A percentile compares a stretch with the other conserved stretches of the same genome.
These are phyloP conservation scores for Magallana nippona DNA, from an alignment of 2,888 invertebrate species.

Conservation along the genomic window DNA sequence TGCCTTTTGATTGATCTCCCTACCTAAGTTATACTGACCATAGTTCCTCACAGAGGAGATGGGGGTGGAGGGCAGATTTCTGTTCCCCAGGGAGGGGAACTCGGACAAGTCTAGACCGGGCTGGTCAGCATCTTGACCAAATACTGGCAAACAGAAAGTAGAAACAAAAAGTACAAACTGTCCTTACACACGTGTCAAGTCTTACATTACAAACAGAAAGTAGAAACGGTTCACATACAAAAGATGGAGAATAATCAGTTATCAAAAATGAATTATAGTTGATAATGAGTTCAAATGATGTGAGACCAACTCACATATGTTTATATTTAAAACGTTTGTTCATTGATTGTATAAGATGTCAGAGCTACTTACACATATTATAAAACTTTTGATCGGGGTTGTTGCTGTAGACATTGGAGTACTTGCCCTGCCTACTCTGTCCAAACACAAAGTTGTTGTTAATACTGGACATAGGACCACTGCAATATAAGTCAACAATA, in stretches of 20 bases:
- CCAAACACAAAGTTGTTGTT: constrained; percentile 52
- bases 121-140: constrained; percentile 64
- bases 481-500: constrained; percentile 42
- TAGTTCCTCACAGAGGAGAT: constrained; percentile 75
- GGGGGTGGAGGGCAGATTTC: constrained; percentile 72
- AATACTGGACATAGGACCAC: constrained; percentile 50
- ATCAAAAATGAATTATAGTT: too few species aligned
- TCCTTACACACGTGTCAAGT: neutral
- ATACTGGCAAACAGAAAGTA: constrained; percentile 50
- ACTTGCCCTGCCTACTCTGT: constrained; percentile 52
- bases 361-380: constrained; percentile 76
- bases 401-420: constrained; percentile 49
- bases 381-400: constrained; percentile 71
- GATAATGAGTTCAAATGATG: too few species aligned
- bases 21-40: constrained; percentile 65
- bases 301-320: too few species aligned
- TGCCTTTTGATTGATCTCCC: neutral
- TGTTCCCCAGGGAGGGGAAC: constrained; percentile 77
- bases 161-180: neutral
- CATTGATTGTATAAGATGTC: neutral
- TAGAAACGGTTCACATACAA: too few species aligned
- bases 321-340: too few species aligned
- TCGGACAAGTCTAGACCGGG: constrained; percentile 77
- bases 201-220: too few species aligned
- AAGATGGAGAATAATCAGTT: too few species aligned